These are phyloP conservation scores for Eleginops maclovinus DNA, from an alignment of 2,113 vertebrate genomes.

Conservation along the genomic window DNA sequence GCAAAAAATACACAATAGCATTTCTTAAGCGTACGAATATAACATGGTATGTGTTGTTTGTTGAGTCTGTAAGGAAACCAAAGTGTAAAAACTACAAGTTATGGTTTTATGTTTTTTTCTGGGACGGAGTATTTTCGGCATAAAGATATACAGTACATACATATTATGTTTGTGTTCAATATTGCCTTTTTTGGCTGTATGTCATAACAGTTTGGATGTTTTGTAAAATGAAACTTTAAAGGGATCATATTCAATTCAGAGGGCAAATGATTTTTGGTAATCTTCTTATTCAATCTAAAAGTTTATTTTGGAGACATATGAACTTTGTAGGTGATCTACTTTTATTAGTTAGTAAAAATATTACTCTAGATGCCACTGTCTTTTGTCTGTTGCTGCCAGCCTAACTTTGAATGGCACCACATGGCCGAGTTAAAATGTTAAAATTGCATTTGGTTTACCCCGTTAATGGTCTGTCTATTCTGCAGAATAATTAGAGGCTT, in stretches of 20 bases:
- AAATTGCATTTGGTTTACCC: constrained; percentile 47
- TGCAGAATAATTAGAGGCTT: constrained; percentile 69
- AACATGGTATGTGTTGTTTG: too few species aligned
- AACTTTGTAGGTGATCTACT: constrained; percentile 9
- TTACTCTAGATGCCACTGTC: background rate
- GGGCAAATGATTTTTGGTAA: background rate
- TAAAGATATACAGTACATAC: too few species aligned
- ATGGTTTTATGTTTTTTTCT: too few species aligned
- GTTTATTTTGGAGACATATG: constrained; percentile 5
- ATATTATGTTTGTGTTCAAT: too few species aligned
- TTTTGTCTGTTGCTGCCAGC: constrained; percentile 28
- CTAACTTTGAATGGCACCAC: constrained; percentile 47
- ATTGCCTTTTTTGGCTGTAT: too few species aligned
- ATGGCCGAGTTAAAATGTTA: constrained; percentile 40
- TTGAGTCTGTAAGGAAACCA: too few species aligned
- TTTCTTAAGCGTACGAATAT: too few species aligned
- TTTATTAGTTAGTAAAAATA: constrained; percentile 3
- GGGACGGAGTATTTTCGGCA: too few species aligned
- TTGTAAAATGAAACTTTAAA: background rate
- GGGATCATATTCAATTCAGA: background rate
- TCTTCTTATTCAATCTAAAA: background rate
- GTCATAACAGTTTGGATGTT: background rate
- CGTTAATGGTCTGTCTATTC: constrained; percentile 57
- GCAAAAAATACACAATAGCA: too few species aligned
- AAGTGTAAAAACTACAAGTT: too few species aligned